Base-by-base conservation (phyloP, 2,113 vertebrate species). In the Triplophysa siluroides region DNA sequence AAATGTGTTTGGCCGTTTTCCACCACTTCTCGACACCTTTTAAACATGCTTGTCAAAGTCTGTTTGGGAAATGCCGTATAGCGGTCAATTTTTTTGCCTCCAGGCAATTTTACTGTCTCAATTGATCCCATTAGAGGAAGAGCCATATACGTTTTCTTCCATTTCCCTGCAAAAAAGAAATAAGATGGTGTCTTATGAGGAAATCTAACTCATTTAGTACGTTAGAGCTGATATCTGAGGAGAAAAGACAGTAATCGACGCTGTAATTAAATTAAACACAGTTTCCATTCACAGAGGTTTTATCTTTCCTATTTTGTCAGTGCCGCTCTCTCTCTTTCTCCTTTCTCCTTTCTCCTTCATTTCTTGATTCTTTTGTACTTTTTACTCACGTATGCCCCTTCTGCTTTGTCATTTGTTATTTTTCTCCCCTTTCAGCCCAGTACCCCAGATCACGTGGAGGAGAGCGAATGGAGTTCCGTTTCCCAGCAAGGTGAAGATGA, bases 371-470 rank as follows among this genome's bases (percentile, higher is more conserved):
- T 11, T 74, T 41, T 33, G 19, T 61, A 61, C 11, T 8, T 74
- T 43, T 64, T 33, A 2, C 64, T 63, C 13, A 4, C 76, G 70
- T 65, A 21, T 65, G 45, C 75, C 62, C 45, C 64, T 38, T 58
- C 62, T 18, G 0, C 47, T 81, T 81, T 71, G 4, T 52, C 16
- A 45, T 52, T 16, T 18, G 12, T 82, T 18, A 84, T 61, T 83
- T 78, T 83, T 86, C 19, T 11, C 43, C 14, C 18, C 13, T 4
- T 80, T 60, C 85, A 98, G 97, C 84, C 97, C 97, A 0, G 93
- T 98, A 54, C 97, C 96, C 78, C 94, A 94, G 89, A 97, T 98
- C 88, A 95, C 94, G 45, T 98, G 97, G 97, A 94, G 95, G 86
- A 94, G 95, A 85, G 93, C 93, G 8, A 97, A 97, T 43, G 95